phyloP scores from a whole-genome alignment of 2,113 vertebrate genomes.

The Mastomys natalensis region DNA sequence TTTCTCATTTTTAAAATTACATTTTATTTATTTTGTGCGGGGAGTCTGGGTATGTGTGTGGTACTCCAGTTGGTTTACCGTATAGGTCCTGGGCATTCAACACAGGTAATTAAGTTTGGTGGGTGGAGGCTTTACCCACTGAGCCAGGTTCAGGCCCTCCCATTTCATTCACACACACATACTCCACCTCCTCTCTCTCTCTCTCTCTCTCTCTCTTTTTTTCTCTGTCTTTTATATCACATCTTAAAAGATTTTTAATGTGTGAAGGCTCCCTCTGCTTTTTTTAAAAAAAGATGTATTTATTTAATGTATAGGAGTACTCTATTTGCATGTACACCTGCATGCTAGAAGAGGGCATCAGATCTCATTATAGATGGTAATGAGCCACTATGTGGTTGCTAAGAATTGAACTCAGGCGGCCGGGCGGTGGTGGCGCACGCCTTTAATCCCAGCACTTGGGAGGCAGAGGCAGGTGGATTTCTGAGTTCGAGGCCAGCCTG shows the following conservation, averaged over 20 bases:
- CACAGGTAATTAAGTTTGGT: not conserved
- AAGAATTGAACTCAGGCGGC: no score
- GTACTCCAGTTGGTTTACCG: not conserved
- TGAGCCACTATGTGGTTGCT: no score
- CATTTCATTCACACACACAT: not conserved
- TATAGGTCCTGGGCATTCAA: not conserved
- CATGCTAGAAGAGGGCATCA: not conserved
- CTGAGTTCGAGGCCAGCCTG: no score
- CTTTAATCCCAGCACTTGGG: no score
- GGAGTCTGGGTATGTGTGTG: not conserved
- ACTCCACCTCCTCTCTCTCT: not conserved
- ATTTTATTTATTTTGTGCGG: not conserved
- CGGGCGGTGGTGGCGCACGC: no score
- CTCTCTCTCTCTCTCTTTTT: not conserved
- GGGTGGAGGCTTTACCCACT: not conserved
- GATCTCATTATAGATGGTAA: not conserved
- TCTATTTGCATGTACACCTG: no score
- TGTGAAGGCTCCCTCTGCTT: not conserved
- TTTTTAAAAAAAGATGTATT: not conserved
- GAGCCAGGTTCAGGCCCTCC: not conserved
- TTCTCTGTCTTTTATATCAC: no score
- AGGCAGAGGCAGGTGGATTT: no score
- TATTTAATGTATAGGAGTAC: no score
- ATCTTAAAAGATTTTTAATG: not conserved
- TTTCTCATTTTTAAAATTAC: not conserved